These are phyloP conservation scores for Ranitomeya variabilis DNA, from an alignment of 2,113 vertebrate genomes.

Conservation along the genomic window DNA sequence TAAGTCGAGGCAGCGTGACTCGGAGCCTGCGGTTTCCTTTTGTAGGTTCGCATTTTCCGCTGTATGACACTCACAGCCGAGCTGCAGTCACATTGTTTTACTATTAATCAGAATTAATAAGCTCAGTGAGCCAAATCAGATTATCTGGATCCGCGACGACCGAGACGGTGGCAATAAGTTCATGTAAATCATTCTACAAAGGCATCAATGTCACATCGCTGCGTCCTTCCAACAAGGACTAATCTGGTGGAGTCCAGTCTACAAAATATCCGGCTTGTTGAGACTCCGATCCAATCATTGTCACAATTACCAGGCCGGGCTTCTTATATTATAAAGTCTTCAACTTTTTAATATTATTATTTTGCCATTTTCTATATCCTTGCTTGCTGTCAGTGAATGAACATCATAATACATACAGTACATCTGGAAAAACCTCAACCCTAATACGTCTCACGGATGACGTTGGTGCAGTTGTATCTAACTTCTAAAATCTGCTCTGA, in stretches of 20 bases:
- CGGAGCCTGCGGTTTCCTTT: not conserved
- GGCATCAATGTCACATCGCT: conserved; percentile 29
- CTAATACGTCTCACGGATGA: too few species aligned
- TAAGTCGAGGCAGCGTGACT: not conserved
- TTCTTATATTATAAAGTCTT: too few species aligned
- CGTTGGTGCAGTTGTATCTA: too few species aligned
- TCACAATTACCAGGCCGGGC: not conserved
- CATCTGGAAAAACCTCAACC: too few species aligned
- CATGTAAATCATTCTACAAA: conserved; percentile 18
- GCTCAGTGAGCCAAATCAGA: conserved; percentile 32
- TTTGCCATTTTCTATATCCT: not conserved
- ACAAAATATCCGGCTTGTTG: not conserved
- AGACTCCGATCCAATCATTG: not conserved
- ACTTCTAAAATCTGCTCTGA: too few species aligned
- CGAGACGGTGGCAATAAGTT: conserved; percentile 25
- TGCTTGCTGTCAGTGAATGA: not conserved
- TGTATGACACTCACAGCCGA: not conserved
- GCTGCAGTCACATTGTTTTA: conserved; percentile 36
- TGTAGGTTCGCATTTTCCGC: not conserved
- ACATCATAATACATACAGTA: too few species aligned
- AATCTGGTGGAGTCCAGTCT: not conserved
- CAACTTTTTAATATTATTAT: too few species aligned
- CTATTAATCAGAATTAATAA: conserved; percentile 52
- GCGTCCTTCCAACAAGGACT: not conserved
- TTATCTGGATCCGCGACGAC: conserved; percentile 35